A percentile compares a stretch with the other conserved stretches of the same genome.
phyloP scores from a whole-genome alignment of 2,888 invertebrate genomes.

The Ametastegia equiseti region DNA sequence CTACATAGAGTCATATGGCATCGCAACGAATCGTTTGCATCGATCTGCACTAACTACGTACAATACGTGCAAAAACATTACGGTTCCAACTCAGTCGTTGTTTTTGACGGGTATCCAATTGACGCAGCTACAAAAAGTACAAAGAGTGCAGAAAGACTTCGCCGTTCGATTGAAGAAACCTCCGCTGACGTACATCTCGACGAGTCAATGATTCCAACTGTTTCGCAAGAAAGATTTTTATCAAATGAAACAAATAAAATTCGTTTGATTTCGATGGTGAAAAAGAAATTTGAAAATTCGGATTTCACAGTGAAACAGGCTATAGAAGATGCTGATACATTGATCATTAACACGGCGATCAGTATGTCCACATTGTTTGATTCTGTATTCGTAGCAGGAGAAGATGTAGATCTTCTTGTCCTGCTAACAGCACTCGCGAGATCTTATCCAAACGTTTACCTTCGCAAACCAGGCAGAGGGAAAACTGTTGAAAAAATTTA shows the following conservation, averaged over 20 bases:
- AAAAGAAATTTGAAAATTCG: slow-evolving; percentile 51
- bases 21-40: slow-evolving; percentile 51
- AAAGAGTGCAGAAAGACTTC: slow-evolving; percentile 58
- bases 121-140: slow-evolving; percentile 51
- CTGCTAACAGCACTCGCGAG: slow-evolving; percentile 31
- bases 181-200: slow-evolving; percentile 55
- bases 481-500: slow-evolving; percentile 31
- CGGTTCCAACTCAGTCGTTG: slow-evolving; percentile 53
- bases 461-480: too few species aligned
- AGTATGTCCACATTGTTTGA: slow-evolving; percentile 33
- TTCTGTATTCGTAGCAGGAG: slow-evolving; percentile 52
- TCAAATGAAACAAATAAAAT: slow-evolving; percentile 56
- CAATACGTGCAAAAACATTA: slow-evolving; percentile 57
- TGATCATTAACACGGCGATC: slow-evolving; percentile 55
- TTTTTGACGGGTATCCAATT: slow-evolving; percentile 62
- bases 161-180: slow-evolving; percentile 51
- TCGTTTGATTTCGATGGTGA: slow-evolving; percentile 56
- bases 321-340: slow-evolving; percentile 56
- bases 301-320: slow-evolving; percentile 56
- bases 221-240: slow-evolving; percentile 60
- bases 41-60: slow-evolving; percentile 58
- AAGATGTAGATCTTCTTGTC: slow-evolving; percentile 54
- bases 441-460: neutral
- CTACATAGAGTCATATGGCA: slow-evolving; percentile 63
- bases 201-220: slow-evolving; percentile 47